Conservation (phyloP, 2,888 invertebrate genomes). For the Agonum fuliginosum region DNA sequence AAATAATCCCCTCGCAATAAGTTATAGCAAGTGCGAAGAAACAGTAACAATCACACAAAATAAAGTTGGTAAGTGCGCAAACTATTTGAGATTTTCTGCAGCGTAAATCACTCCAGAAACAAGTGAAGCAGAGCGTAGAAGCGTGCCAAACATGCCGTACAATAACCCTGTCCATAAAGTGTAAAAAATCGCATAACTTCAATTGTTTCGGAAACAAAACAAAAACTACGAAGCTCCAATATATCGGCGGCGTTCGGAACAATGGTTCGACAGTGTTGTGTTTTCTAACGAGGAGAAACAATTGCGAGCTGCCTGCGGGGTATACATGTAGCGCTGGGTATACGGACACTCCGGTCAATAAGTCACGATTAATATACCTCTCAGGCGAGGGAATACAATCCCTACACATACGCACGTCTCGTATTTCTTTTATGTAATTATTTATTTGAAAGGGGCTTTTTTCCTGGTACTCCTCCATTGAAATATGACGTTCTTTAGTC, state of each 20-base stretch:
- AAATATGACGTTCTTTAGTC: neutral
- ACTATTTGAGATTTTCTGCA: neutral
- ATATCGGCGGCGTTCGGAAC: constrained; percentile 33
- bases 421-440: neutral
- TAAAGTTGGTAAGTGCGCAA: constrained; percentile 5
- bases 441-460: neutral
- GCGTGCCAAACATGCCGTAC: constrained; percentile 23
- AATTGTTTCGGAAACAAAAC: constrained; percentile 34
- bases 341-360: neutral
- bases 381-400: neutral
- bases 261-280: constrained; percentile 22
- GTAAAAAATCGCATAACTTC: constrained; percentile 43
- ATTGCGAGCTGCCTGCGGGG: constrained; percentile 18
- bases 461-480: neutral
- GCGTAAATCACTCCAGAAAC: neutral
- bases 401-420: neutral
- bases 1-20: too few species aligned
- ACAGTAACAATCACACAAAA: constrained; percentile 7
- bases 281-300: constrained; percentile 40
- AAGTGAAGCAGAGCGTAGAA: neutral
- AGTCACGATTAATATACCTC: constrained; percentile 10
- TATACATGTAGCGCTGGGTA: neutral
- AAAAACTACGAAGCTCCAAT: constrained; percentile 8
- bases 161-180: constrained; percentile 29
- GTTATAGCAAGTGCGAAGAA: neutral